Conservation (phyloP, 2,113 vertebrate species). For the Rhynchomys soricoides region DNA sequence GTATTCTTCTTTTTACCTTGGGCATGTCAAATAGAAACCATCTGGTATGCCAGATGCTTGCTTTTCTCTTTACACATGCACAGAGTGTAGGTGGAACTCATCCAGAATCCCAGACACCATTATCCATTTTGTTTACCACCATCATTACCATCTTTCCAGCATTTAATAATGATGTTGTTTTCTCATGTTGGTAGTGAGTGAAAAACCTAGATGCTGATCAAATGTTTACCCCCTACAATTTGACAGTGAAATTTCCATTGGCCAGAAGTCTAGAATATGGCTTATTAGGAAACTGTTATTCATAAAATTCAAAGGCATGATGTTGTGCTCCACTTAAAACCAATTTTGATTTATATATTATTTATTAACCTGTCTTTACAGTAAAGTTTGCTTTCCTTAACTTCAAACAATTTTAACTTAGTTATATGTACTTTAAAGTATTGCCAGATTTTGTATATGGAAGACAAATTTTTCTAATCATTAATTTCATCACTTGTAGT, state of each 20-base stretch:
- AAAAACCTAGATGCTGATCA: conserved; percentile 42
- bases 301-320: conserved; percentile 25
- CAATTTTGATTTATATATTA: conserved; percentile 63
- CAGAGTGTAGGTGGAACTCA: conserved; percentile 70
- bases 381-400: conserved; percentile 40
- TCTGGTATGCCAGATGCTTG: conserved; percentile 84
- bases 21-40: conserved; percentile 83
- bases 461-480: background rate
- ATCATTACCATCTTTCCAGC: conserved; percentile 71
- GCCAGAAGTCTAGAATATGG: conserved; percentile 47
- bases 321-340: conserved; percentile 49
- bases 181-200: conserved; percentile 56
- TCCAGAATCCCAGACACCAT: conserved; percentile 76
- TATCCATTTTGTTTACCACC: conserved; percentile 79
- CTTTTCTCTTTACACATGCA: conserved; percentile 75
- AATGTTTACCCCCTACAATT: background rate
- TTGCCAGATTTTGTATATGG: background rate
- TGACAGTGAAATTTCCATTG: conserved; percentile 59
- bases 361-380: conserved; percentile 52
- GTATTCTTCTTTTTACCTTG: conserved; percentile 74
- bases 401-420: conserved; percentile 15
- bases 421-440: background rate
- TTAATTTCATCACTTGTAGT: background rate
- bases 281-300: background rate
- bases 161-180: conserved; percentile 74